phyloP scores from a whole-genome alignment of 2,113 vertebrate genomes.

The Gasterosteus aculeatus region DNA sequence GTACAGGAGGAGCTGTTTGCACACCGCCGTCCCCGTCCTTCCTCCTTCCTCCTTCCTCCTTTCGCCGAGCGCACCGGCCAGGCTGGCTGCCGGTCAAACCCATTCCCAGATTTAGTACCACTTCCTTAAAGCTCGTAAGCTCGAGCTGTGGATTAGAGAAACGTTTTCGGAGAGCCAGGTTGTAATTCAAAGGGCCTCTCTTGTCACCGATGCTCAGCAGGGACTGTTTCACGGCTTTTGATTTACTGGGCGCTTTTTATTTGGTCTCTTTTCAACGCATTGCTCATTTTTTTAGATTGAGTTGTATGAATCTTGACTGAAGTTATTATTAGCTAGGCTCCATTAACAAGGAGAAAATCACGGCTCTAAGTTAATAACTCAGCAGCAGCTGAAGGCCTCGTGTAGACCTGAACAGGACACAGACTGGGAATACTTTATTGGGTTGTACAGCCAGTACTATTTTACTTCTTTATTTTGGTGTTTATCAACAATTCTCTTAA shows the following conservation, averaged over 20 bases:
- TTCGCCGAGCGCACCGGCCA: no score
- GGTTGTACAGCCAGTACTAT: background rate
- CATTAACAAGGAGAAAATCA: background rate
- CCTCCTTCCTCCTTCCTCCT: no score
- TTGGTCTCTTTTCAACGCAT: no score
- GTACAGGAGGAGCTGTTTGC: no score
- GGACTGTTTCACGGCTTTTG: slow-evolving; percentile 7
- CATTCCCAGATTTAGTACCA: background rate
- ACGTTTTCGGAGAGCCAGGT: background rate
- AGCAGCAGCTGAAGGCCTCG: no score
- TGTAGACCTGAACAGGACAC: no score
- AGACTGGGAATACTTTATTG: background rate
- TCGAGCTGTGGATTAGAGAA: background rate
- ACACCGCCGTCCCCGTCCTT: no score
- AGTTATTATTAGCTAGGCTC: background rate
- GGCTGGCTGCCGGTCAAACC: background rate
- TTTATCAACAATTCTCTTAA: no score
- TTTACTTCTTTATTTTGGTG: no score
- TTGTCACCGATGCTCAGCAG: background rate
- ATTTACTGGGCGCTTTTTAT: slow-evolving; percentile 3
- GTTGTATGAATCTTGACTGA: background rate
- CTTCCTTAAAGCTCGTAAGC: background rate
- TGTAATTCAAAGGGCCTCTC: background rate
- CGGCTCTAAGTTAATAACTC: background rate
- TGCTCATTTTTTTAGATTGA: background rate